Evolutionary conservation across 2,113 vertebrate genomes (phyloP).

Genomic region (Myotis davidii): DNA sequence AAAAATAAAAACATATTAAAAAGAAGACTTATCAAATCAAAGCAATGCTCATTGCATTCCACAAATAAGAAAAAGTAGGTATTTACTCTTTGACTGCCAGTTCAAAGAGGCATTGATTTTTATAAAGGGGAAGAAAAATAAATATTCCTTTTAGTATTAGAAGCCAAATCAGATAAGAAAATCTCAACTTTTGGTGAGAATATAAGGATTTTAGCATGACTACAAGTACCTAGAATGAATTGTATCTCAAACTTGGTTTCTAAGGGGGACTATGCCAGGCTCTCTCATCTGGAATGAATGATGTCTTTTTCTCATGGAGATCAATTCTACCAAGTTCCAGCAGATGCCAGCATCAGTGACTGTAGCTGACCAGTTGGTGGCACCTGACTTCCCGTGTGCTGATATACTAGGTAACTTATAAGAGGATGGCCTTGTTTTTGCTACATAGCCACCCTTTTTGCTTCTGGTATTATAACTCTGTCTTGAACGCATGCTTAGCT

Average conservation of each 20-base stretch:
- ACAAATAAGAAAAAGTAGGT: constrained; percentile 43
- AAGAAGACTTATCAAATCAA: constrained; percentile 58
- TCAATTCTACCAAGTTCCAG: not conserved
- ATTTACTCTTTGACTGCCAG: constrained; percentile 47
- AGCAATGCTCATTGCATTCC: constrained; percentile 27
- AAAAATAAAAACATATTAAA: too few species aligned
- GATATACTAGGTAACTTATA: not conserved
- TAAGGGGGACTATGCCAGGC: not conserved
- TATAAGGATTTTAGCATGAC: not conserved
- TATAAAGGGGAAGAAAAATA: not conserved
- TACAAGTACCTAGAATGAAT: not conserved
- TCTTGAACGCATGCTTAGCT: not conserved
- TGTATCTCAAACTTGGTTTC: not conserved
- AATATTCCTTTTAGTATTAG: not conserved
- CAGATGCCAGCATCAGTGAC: not conserved
- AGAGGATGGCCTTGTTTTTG: not conserved
- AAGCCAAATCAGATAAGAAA: not conserved
- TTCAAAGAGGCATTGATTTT: not conserved
- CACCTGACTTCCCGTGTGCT: not conserved
- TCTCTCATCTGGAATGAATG: not conserved
- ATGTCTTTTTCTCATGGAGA: not conserved
- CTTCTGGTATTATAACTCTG: not conserved
- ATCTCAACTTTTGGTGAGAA: not conserved
- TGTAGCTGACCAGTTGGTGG: not conserved
- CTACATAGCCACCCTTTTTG: not conserved